Evolutionary conservation across 1,140 invertebrate species (phyloP), one percentile per base, ranked within the genome.

Genomic region (Dinoponera quadriceps): DNA sequence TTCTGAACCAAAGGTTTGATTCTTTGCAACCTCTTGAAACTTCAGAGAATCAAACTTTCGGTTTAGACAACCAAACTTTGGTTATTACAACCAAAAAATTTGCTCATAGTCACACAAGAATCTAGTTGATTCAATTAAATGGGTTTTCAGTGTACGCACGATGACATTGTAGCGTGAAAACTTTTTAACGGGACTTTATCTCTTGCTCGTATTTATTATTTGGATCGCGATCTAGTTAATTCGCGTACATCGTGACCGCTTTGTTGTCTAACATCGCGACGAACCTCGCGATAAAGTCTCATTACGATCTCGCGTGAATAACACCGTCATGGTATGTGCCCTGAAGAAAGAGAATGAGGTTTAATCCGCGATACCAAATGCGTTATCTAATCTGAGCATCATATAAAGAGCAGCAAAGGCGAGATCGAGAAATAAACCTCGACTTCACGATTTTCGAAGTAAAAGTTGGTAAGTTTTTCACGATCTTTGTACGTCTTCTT

Each of bases 371-470:
- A 83, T 65, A 63, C 48, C 22, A 60, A 14, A 55, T 25, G 57
- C 78, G 57, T 77, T 83, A 83, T 83, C 81, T 83, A 77, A 83
- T 83, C 60, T 65, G 62, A n/a, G 9, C 20, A 57, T 77, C 51
- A 55, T 44, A 77, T 65, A 44, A 77, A 55, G 72, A 27, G 60
- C 9, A 51, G 20, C 5, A 75, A n/a, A 82, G 49, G n/a, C 27
- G 60, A 77, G 72, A 83, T 20, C 33, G 29, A 57, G 54, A 22
- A 54, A n/a, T 29, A 48, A 25, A n/a, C 25, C 14, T 59, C 55
- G 57, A 59, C 54, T 72, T 82, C 0, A 48, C 48, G 38, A 77
- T 65, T 83, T 77, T 27, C 60, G 49, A 54, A 4, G 11, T 11
- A 55, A 7, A 75, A 22, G 9, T 57, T 63, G 0, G 22, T 0